Conservation (phyloP, 2,113 vertebrate species). For the Periophthalmus modestus region DNA sequence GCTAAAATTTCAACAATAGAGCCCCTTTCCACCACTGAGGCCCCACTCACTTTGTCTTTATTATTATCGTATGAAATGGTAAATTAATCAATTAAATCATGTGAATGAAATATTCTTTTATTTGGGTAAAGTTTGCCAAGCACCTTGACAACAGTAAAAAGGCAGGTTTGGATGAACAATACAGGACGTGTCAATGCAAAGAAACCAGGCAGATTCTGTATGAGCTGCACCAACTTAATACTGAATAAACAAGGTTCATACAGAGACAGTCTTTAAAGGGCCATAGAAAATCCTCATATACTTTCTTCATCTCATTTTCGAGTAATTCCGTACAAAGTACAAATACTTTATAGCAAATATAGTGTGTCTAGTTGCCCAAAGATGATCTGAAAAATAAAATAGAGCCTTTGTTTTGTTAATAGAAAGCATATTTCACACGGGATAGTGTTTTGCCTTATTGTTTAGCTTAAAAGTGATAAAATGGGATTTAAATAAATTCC, state of each 20-base stretch:
- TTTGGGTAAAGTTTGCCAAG: constrained; percentile 64
- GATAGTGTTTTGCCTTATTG: neutral
- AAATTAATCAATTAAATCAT: constrained; percentile 18
- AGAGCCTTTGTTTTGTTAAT: neutral
- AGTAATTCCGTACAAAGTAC: constrained; percentile 50
- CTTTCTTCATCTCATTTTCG: constrained; percentile 10
- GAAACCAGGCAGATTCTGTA: constrained; percentile 46
- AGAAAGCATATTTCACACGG: neutral
- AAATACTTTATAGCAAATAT: constrained; percentile 53
- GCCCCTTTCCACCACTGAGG: too few species aligned
- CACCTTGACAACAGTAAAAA: constrained; percentile 65
- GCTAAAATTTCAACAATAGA: too few species aligned
- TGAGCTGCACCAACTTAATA: constrained; percentile 30
- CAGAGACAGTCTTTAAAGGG: constrained; percentile 60
- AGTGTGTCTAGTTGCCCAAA: constrained; percentile 32
- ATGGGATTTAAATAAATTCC: neutral
- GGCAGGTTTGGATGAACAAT: constrained; percentile 57
- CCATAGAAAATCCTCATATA: constrained; percentile 30
- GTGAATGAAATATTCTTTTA: constrained; percentile 58
- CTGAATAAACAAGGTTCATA: constrained; percentile 43
- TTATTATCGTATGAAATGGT: neutral
- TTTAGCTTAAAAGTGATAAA: neutral
- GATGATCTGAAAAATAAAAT: constrained; percentile 9
- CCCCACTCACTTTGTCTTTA: too few species aligned
- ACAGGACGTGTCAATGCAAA: constrained; percentile 61